A percentile compares a stretch with the other conserved stretches of the same genome.
These are phyloP conservation scores for Poeciliopsis occidentalis DNA, from an alignment of 2,113 vertebrate genomes.

Conservation along the genomic window DNA sequence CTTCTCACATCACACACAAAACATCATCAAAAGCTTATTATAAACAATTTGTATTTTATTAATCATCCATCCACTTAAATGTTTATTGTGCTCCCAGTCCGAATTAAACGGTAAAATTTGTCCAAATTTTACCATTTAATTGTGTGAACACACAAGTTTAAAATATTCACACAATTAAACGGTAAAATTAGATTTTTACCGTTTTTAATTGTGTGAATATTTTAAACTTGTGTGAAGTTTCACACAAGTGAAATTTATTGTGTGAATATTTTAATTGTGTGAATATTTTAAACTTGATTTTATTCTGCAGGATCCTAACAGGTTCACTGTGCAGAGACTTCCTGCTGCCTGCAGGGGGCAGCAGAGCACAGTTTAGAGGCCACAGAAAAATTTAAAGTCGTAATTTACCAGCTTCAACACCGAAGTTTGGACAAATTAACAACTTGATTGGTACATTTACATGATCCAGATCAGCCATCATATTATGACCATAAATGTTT, in stretches of 20 bases:
- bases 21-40: too few relatives aligned
- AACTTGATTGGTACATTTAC: neutral
- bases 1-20: too few relatives aligned
- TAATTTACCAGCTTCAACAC: neutral
- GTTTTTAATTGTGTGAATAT: neutral
- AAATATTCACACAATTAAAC: too few relatives aligned
- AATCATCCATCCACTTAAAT: too few relatives aligned
- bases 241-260: neutral
- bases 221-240: neutral
- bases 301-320: slow-evolving; percentile 17
- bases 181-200: neutral
- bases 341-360: slow-evolving; percentile 22
- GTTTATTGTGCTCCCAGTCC: too few relatives aligned
- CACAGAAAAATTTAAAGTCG: neutral
- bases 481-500: neutral
- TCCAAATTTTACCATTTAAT: too few relatives aligned
- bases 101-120: neutral
- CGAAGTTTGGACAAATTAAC: neutral
- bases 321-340: neutral
- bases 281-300: neutral
- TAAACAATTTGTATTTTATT: too few relatives aligned
- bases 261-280: neutral
- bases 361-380: neutral
- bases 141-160: too few relatives aligned
- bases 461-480: neutral